These are phyloP conservation scores for Eledona agricola DNA, from an alignment of 2,888 invertebrate species.

Conservation along the genomic window DNA sequence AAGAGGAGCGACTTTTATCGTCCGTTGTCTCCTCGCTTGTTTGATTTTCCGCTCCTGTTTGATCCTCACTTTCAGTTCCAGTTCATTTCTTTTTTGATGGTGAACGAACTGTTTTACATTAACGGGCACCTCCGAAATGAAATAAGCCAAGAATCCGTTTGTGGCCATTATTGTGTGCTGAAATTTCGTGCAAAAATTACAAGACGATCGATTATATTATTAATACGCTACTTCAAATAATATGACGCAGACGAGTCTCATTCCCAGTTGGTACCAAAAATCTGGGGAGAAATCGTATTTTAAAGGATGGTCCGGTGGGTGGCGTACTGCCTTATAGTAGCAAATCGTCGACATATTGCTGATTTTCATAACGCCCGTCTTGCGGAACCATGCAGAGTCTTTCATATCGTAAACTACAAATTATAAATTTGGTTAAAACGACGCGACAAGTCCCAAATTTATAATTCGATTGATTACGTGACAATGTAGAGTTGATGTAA, in stretches of 20 bases:
- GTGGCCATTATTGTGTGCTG: conserved; percentile 67
- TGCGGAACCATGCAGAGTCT: conserved; percentile 31
- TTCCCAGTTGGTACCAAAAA: conserved; percentile 69
- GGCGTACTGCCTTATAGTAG: conserved; percentile 60
- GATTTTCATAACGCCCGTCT: too few species aligned
- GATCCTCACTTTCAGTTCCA: conserved; percentile 10
- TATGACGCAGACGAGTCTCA: conserved; percentile 68
- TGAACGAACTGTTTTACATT: conserved; percentile 21
- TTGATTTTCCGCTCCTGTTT: background rate
- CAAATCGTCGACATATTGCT: conserved; percentile 46
- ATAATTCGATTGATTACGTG: conserved; percentile 48
- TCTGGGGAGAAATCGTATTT: conserved; percentile 60
- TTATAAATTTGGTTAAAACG: background rate
- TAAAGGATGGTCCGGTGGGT: conserved; percentile 47
- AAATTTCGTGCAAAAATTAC: too few species aligned
- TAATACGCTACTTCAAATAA: conserved; percentile 72
- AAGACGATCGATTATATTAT: too few species aligned
- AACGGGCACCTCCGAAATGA: conserved; percentile 67
- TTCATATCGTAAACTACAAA: conserved; percentile 34
- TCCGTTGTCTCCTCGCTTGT: background rate
- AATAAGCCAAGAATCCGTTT: conserved; percentile 68
- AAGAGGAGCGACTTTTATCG: too few species aligned
- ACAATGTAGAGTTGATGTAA: conserved; percentile 45
- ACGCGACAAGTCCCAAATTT: too few species aligned
- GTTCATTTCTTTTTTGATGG: conserved; percentile 3